Evolutionary conservation across 2,797 vertebrate genomes (phyloP).

Genomic region (Choloepus didactylus): DNA sequence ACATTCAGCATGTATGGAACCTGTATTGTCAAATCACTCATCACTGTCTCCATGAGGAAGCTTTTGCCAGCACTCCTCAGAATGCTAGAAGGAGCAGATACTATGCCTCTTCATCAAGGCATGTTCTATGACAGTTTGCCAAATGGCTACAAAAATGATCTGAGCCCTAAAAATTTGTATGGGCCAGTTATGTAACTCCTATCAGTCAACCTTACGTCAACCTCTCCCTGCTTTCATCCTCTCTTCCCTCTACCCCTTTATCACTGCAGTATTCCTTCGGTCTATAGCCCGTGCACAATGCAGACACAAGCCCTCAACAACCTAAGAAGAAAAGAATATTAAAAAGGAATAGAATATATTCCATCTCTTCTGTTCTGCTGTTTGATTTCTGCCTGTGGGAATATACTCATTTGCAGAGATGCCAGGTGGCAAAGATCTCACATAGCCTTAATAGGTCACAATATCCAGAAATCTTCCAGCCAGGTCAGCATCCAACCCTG

Average conservation of each 20-base stretch:
- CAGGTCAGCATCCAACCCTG: not conserved
- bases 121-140: not conserved
- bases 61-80: conserved; percentile 35
- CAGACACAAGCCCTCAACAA: not conserved
- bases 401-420: not conserved
- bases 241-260: not conserved
- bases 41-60: not conserved
- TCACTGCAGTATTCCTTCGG: not conserved
- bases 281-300: too few relatives aligned
- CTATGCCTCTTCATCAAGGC: conserved; percentile 9
- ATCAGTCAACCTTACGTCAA: not conserved
- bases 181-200: not conserved
- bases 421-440: not conserved
- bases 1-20: not conserved
- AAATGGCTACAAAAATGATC: conserved; percentile 53
- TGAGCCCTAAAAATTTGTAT: conserved; percentile 43
- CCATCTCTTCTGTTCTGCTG: not conserved
- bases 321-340: not conserved
- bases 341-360: not conserved
- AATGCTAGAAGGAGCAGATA: conserved; percentile 15
- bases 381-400: not conserved
- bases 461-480: not conserved
- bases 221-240: not conserved
- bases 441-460: not conserved
- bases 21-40: not conserved